Evolutionary conservation across 1,140 invertebrate genomes (phyloP).

Genomic region (Epicauta chinensis): DNA sequence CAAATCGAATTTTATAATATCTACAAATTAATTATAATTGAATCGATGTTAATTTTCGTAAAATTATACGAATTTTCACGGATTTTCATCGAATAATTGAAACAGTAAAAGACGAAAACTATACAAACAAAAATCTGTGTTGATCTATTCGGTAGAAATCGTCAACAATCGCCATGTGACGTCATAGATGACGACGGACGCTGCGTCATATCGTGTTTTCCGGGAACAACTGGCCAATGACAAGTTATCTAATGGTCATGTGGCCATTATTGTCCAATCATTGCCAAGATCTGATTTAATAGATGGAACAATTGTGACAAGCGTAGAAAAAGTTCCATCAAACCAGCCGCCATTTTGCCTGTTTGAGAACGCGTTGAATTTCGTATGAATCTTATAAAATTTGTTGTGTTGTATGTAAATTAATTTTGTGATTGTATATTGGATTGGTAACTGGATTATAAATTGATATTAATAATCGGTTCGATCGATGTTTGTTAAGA

Average conservation of each 20-base stretch:
- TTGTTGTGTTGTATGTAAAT: slow-evolving; percentile 36
- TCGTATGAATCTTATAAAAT: slow-evolving; percentile 51
- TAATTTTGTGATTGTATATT: slow-evolving; percentile 30
- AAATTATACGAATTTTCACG: no score
- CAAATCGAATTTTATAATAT: no score
- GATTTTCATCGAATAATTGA: no score
- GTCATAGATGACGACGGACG: slow-evolving; percentile 37
- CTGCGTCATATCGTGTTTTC: slow-evolving; percentile 42
- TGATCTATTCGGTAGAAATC: slow-evolving; percentile 7
- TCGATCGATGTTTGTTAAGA: slow-evolving; percentile 38
- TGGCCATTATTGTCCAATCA: slow-evolving; percentile 53
- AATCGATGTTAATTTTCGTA: no score
- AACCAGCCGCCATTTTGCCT: slow-evolving; percentile 85
- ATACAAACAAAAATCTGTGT: no score
- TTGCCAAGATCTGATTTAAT: slow-evolving; percentile 47
- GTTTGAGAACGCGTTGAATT: slow-evolving; percentile 65
- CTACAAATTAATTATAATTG: no score
- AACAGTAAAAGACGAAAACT: no score
- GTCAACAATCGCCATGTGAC: slow-evolving; percentile 19
- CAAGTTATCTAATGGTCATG: slow-evolving; percentile 42
- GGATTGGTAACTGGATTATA: slow-evolving; percentile 32
- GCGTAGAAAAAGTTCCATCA: slow-evolving; percentile 88
- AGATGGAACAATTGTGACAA: slow-evolving; percentile 82
- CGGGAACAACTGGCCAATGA: slow-evolving; percentile 43
- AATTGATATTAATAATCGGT: slow-evolving; percentile 35